A percentile compares a stretch with the other conserved stretches of the same genome.
phyloP scores from a whole-genome alignment of 1,140 invertebrate genomes.

The Panonychus citri region DNA sequence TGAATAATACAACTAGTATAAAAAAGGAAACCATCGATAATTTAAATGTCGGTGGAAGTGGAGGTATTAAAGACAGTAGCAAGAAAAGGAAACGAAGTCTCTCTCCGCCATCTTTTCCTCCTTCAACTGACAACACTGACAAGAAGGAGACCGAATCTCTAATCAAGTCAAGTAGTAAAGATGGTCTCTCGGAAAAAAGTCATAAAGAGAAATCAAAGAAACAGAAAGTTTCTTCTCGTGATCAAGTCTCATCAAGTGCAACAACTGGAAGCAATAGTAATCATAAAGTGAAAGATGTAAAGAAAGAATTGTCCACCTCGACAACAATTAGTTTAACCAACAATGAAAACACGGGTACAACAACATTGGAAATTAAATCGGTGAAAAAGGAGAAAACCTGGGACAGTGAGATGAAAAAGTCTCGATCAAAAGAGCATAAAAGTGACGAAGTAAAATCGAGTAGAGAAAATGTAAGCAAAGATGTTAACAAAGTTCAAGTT shows the following conservation, averaged over 20 bases:
- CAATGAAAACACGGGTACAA: conserved; percentile 18
- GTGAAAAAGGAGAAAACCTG: conserved; percentile 11
- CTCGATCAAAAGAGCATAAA: not conserved
- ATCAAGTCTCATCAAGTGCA: conserved; percentile 22
- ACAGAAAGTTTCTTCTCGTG: conserved; percentile 14
- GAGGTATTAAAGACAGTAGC: not conserved
- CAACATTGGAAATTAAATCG: conserved; percentile 14
- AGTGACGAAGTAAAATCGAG: not conserved
- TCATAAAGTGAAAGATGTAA: conserved; percentile 16
- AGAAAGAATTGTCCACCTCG: conserved; percentile 27
- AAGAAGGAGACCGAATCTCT: not conserved
- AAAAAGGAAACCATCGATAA: too few species aligned
- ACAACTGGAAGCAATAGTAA: not conserved
- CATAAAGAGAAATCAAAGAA: conserved; percentile 9
- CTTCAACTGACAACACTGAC: not conserved
- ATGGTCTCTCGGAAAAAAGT: conserved; percentile 1
- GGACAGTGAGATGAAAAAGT: conserved; percentile 8
- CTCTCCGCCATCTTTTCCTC: not conserved
- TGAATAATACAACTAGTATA: too few species aligned
- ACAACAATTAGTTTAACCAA: conserved; percentile 22
- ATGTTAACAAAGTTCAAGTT: conserved; percentile 15
- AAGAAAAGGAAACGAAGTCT: not conserved
- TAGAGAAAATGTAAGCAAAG: not conserved
- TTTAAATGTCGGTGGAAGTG: too few species aligned
- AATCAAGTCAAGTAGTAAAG: not conserved